phyloP scores from a whole-genome alignment of 2,797 vertebrate species.

The Acipenser oxyrinchus region DNA sequence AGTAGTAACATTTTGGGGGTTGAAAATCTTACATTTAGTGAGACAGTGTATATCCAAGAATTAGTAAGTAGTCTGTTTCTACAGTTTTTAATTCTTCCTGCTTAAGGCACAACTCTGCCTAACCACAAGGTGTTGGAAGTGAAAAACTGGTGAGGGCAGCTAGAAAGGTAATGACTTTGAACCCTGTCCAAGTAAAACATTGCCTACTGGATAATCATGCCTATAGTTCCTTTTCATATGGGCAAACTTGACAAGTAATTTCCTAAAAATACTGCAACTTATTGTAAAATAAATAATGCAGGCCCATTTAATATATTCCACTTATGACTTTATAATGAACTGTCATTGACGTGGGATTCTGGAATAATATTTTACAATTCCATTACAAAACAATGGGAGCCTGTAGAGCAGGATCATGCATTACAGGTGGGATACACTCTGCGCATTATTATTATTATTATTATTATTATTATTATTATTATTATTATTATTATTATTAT shows the following conservation, averaged over 20 bases:
- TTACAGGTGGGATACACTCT: neutral
- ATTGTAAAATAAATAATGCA: conserved; percentile 3
- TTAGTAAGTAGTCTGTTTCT: too few relatives aligned
- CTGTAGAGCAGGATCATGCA: neutral
- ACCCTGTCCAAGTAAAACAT: conserved; percentile 39
- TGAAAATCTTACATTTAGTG: too few relatives aligned
- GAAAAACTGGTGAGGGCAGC: conserved; percentile 32
- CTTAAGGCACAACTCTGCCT: neutral
- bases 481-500: neutral
- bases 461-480: neutral
- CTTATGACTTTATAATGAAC: conserved; percentile 1
- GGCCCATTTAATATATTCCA: conserved; percentile 2
- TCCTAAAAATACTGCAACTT: neutral
- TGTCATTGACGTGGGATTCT: neutral
- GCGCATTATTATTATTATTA: neutral
- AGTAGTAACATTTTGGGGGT: too few relatives aligned
- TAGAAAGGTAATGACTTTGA: conserved; percentile 27
- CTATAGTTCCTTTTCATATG: conserved; percentile 2
- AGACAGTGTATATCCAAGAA: too few relatives aligned
- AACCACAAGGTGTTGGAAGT: conserved; percentile 1
- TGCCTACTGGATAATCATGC: conserved; percentile 14
- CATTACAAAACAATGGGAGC: neutral
- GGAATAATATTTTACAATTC: conserved; percentile 4
- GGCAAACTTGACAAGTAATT: neutral
- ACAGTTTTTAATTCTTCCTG: neutral